These are phyloP conservation scores for Myotis vivesi DNA, from an alignment of 2,797 vertebrate genomes.

Conservation along the genomic window DNA sequence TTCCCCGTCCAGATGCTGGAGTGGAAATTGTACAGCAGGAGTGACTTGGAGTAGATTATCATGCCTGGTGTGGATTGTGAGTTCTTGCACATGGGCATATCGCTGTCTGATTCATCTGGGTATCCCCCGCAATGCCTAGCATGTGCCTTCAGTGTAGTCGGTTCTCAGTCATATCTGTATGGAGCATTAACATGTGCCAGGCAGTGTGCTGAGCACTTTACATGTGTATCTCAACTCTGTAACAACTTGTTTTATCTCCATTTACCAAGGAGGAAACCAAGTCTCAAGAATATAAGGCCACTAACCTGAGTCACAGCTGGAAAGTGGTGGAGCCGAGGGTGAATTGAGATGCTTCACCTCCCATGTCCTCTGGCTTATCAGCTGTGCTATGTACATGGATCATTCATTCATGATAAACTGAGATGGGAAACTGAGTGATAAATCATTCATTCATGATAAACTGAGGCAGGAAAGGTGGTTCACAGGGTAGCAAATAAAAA, in stretches of 20 bases:
- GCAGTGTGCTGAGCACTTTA: not conserved
- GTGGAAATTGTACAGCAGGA: not conserved
- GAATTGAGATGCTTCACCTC: not conserved
- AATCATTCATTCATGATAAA: not conserved
- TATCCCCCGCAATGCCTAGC: rapidly evolving
- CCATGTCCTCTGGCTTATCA: not conserved
- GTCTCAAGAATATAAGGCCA: not conserved
- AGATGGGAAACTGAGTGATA: slow-evolving; percentile 24
- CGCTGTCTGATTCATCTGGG: rapidly evolving
- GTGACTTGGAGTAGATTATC: not conserved
- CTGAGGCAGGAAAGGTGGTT: slow-evolving; percentile 27
- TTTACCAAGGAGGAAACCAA: not conserved
- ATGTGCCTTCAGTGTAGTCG: rapidly evolving
- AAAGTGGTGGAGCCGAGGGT: not conserved
- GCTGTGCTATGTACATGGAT: no score
- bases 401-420: not conserved
- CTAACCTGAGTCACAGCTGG: not conserved
- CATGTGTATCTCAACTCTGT: not conserved
- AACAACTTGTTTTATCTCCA: not conserved
- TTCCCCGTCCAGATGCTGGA: not conserved
- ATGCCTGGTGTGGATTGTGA: not conserved
- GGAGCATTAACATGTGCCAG: not conserved
- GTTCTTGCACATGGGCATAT: no score
- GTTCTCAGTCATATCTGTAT: not conserved
- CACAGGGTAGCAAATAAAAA: not conserved